phyloP scores from a whole-genome alignment of 2,888 invertebrate species.

The Cordilura impudica region DNA sequence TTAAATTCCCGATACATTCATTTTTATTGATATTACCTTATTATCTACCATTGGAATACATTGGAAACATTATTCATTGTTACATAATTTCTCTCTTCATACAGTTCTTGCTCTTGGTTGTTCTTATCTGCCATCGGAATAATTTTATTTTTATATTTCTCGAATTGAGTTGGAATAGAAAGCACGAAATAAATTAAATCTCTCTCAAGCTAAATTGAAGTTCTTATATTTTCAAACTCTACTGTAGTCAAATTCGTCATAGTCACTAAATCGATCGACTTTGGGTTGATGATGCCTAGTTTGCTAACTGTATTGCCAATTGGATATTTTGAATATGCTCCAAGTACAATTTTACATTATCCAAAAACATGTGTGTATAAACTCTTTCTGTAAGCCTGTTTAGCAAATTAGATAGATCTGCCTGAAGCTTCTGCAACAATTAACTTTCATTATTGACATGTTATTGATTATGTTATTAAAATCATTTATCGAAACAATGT shows the following conservation, averaged over 20 bases:
- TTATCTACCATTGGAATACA: constrained; percentile 6
- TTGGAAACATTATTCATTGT: neutral
- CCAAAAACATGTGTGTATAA: neutral
- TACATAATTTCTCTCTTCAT: constrained; percentile 4
- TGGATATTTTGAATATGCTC: constrained; percentile 24
- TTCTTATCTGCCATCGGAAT: constrained; percentile 17
- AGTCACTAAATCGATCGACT: no score
- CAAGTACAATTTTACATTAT: constrained; percentile 12
- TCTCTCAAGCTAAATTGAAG: no score
- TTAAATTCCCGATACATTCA: constrained; percentile 8
- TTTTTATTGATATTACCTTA: neutral
- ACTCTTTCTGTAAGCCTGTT: neutral
- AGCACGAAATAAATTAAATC: no score
- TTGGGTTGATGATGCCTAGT: no score
- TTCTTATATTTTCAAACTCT: no score
- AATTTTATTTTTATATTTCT: constrained; percentile 19
- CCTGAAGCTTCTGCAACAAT: neutral
- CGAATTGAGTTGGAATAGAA: constrained; percentile 4
- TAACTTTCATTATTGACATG: constrained; percentile 2
- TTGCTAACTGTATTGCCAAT: constrained; percentile 11
- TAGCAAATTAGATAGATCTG: neutral
- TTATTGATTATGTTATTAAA: constrained; percentile 7
- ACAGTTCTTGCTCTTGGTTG: constrained; percentile 1
- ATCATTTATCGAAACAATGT: constrained; percentile 10
- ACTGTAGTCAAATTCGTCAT: no score